These are phyloP conservation scores for Synanthedon tipuliformis DNA, from an alignment of 2,888 invertebrate genomes.

Conservation along the genomic window DNA sequence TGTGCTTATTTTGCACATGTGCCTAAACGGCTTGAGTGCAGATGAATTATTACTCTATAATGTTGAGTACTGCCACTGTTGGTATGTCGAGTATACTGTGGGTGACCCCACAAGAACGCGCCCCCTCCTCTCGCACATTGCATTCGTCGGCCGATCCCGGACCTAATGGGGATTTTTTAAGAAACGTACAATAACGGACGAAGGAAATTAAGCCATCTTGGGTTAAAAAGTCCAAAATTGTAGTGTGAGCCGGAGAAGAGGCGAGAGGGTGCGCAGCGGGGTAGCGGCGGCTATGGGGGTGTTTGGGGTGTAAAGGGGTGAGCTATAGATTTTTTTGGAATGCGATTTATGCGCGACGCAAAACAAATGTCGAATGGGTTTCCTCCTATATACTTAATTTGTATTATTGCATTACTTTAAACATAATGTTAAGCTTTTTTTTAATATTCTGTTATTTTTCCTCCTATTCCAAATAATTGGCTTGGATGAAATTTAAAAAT, in stretches of 20 bases:
- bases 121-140: conserved; percentile 12
- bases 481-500: too few relatives aligned
- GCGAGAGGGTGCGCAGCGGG: conserved; percentile 6
- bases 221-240: conserved; percentile 57
- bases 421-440: too few relatives aligned
- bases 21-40: too few relatives aligned
- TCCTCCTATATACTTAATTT: neutral
- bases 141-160: conserved; percentile 17
- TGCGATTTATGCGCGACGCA: conserved; percentile 1
- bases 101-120: neutral
- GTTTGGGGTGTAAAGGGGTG: conserved; percentile 14
- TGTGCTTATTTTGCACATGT: too few relatives aligned
- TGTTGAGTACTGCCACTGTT: neutral
- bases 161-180: conserved; percentile 50
- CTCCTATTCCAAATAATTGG: too few relatives aligned
- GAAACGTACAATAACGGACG: conserved; percentile 43
- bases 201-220: conserved; percentile 64
- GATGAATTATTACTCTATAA: neutral
- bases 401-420: too few relatives aligned
- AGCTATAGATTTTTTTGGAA: conserved; percentile 48
- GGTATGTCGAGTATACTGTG: neutral
- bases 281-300: conserved; percentile 1
- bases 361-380: neutral
- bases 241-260: conserved; percentile 20
- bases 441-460: too few relatives aligned